Percentiles rank a stretch among this genome's conserved stretches.
Evolutionary conservation across 2,888 invertebrate species (phyloP).

Genomic region (Lepeophtheirus nordmannii): DNA sequence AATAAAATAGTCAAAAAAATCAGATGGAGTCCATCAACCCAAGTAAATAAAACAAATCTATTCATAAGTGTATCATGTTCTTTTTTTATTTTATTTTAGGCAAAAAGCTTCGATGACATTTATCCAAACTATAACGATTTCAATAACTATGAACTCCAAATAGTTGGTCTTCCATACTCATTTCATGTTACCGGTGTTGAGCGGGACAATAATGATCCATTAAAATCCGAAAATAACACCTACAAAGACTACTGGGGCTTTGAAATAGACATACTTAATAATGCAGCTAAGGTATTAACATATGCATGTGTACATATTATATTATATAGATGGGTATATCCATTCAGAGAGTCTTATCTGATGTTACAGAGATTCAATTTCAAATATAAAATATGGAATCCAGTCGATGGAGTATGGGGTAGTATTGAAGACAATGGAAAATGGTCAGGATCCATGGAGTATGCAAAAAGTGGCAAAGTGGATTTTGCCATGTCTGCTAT

Average conservation of each 20-base stretch:
- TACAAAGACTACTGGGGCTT: not conserved
- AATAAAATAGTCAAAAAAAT: not conserved
- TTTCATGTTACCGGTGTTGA: not conserved
- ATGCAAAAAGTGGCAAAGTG: not conserved
- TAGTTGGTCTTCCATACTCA: not conserved
- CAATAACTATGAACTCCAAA: not conserved
- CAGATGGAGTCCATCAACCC: not conserved
- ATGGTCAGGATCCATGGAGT: slow-evolving; percentile 15
- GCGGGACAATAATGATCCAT: not conserved
- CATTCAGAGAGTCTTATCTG: not conserved
- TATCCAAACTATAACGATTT: not conserved
- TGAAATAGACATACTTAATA: not conserved
- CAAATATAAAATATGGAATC: slow-evolving; percentile 5
- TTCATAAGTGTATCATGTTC: not conserved
- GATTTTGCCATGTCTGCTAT: slow-evolving; percentile 18
- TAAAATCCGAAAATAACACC: not conserved
- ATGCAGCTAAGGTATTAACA: not conserved
- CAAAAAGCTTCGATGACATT: not conserved
- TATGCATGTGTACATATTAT: not conserved
- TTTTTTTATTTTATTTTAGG: not conserved
- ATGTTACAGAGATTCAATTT: not conserved
- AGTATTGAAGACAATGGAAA: slow-evolving; percentile 15
- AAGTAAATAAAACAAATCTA: not conserved
- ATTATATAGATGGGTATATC: not conserved
- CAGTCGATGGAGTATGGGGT: slow-evolving; percentile 15